Conservation (phyloP, 2,888 invertebrate species). For the Patella pellucida region DNA sequence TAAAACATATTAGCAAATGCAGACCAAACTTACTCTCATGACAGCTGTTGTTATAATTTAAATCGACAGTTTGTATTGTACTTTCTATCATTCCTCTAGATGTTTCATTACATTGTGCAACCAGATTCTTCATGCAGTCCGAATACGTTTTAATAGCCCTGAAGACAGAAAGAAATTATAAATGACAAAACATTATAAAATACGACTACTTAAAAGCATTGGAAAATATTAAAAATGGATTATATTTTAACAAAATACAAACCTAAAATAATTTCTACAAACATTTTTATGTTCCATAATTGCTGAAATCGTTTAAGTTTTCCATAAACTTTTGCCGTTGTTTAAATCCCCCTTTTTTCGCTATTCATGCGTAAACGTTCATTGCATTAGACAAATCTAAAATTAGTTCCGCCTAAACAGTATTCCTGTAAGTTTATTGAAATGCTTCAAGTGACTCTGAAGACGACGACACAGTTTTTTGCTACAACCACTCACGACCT, state of each 20-base stretch:
- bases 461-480: too few relatives aligned
- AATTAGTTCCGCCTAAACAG: too few relatives aligned
- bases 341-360: too few relatives aligned
- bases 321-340: too few relatives aligned
- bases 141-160: not conserved
- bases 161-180: not conserved
- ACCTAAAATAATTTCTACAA: not conserved
- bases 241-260: too few relatives aligned
- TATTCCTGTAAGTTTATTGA: too few relatives aligned
- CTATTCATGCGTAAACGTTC: too few relatives aligned
- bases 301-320: too few relatives aligned
- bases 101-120: not conserved
- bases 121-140: not conserved
- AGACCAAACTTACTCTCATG: not conserved
- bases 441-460: too few relatives aligned
- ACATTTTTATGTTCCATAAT: not conserved
- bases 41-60: not conserved
- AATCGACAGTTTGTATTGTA: not conserved
- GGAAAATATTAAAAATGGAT: too few relatives aligned
- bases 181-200: not conserved
- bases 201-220: not conserved
- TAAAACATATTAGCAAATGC: not conserved
- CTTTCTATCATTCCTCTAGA: not conserved
- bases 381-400: too few relatives aligned
- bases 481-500: too few relatives aligned